Conservation (phyloP, 2,797 vertebrate species). For the Odontamblyopus rebecca region DNA sequence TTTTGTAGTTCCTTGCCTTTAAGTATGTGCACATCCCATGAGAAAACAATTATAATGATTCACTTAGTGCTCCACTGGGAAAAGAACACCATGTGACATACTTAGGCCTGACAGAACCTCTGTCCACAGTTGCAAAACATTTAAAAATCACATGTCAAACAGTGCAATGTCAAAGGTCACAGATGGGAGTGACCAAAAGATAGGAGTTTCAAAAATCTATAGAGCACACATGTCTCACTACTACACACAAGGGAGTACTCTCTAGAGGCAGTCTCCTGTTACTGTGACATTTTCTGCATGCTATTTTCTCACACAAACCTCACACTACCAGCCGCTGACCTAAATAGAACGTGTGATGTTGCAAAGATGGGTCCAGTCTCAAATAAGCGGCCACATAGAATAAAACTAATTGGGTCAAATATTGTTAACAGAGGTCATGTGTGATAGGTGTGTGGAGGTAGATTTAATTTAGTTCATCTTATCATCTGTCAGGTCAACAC, state of each 20-base stretch:
- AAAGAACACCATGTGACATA: conserved; percentile 31
- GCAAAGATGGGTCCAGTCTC: background rate
- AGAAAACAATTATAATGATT: conserved; percentile 36
- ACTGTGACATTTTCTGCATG: conserved; percentile 49
- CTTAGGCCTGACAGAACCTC: background rate
- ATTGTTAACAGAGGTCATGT: background rate
- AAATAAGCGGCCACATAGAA: background rate
- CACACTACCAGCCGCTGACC: conserved; percentile 1
- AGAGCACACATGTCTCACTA: background rate
- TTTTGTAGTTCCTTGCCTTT: background rate
- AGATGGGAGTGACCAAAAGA: background rate
- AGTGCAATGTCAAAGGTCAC: conserved; percentile 19
- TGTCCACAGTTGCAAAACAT: conserved; percentile 11
- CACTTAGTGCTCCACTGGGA: conserved; percentile 16
- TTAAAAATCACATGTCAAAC: background rate
- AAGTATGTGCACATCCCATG: conserved; percentile 34
- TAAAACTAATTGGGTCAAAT: background rate
- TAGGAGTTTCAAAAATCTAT: background rate
- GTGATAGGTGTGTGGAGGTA: background rate
- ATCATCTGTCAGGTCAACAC: conserved; percentile 1
- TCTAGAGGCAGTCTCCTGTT: conserved; percentile 41
- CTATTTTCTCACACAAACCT: conserved; percentile 54
- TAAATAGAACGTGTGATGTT: background rate
- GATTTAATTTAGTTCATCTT: background rate
- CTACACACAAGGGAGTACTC: conserved; percentile 7